Percentiles rank a stretch among this genome's conserved stretches.
Conservation (phyloP, 2,888 invertebrate species). For the Morinoia aosen region DNA sequence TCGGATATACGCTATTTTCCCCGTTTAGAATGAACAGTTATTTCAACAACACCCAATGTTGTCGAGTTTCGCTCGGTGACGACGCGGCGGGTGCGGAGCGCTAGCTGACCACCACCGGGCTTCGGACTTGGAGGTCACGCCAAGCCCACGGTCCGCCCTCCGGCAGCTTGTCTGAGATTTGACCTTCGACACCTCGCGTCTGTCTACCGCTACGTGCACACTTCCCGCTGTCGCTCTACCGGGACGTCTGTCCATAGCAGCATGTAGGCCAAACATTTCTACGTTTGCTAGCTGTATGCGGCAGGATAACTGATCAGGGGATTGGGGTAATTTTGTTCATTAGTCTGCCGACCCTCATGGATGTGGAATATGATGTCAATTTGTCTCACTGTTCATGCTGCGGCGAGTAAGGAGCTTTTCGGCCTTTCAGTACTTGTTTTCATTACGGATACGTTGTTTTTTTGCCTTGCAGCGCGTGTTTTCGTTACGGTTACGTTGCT, state of each 20-base stretch:
- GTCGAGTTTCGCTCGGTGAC: not conserved
- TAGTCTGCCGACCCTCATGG: not conserved
- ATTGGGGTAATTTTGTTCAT: not conserved
- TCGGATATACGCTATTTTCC: no score
- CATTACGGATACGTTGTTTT: not conserved
- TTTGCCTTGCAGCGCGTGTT: not conserved
- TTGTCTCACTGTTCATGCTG: not conserved
- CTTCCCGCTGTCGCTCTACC: not conserved
- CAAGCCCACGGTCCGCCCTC: conserved; percentile 18
- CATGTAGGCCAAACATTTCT: not conserved
- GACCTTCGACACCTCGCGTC: conserved; percentile 24
- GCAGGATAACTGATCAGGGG: not conserved
- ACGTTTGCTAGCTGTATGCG: not conserved
- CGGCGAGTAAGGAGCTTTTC: not conserved
- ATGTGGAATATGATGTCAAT: not conserved
- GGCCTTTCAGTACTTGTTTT: not conserved
- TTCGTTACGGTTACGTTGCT: not conserved
- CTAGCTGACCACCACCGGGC: not conserved
- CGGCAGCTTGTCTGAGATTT: not conserved
- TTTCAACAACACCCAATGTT: not conserved
- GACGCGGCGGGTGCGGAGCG: not conserved
- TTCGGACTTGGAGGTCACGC: not conserved
- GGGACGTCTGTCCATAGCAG: not conserved
- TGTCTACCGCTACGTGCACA: conserved; percentile 6
- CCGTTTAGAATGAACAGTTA: not conserved